phyloP scores from a whole-genome alignment of 2,888 invertebrate genomes.

The Dichetophora obliterata region DNA sequence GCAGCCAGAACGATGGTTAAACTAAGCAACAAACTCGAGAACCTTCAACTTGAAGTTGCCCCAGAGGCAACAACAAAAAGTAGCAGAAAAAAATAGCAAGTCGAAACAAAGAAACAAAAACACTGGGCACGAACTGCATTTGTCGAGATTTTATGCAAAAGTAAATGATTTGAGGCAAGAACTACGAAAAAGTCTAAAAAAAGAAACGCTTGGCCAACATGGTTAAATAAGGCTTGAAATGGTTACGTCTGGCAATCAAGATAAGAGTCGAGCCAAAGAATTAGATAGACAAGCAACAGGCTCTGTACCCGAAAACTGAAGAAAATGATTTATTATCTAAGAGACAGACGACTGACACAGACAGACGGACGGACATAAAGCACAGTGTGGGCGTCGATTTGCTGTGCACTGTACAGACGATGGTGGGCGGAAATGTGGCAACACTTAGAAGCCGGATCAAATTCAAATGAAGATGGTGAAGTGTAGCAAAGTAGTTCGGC shows the following conservation, averaged over 20 bases:
- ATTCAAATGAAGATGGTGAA: not conserved
- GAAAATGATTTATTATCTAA: constrained; percentile 45
- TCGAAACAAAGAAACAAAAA: not conserved
- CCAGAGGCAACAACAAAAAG: not conserved
- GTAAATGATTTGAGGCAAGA: constrained; percentile 18
- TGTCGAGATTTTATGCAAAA: constrained; percentile 32
- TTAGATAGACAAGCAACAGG: constrained; percentile 1
- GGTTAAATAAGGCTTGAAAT: not conserved
- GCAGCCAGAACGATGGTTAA: not conserved
- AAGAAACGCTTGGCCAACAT: not conserved
- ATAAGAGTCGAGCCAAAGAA: constrained; percentile 38
- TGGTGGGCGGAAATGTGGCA: constrained; percentile 4
- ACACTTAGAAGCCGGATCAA: not conserved
- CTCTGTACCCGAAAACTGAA: constrained; percentile 27
- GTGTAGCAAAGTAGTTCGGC: not conserved
- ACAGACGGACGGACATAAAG: not conserved
- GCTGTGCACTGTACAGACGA: not conserved
- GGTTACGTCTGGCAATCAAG: constrained; percentile 38
- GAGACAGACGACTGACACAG: constrained; percentile 10
- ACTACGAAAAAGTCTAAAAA: not conserved
- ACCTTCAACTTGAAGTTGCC: not conserved
- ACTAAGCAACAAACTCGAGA: not conserved
- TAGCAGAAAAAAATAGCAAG: not conserved
- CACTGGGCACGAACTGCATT: constrained; percentile 14
- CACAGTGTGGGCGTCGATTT: not conserved